Evolutionary conservation across 2,113 vertebrate species (phyloP).

Genomic region (Cynopterus brachyotis): DNA sequence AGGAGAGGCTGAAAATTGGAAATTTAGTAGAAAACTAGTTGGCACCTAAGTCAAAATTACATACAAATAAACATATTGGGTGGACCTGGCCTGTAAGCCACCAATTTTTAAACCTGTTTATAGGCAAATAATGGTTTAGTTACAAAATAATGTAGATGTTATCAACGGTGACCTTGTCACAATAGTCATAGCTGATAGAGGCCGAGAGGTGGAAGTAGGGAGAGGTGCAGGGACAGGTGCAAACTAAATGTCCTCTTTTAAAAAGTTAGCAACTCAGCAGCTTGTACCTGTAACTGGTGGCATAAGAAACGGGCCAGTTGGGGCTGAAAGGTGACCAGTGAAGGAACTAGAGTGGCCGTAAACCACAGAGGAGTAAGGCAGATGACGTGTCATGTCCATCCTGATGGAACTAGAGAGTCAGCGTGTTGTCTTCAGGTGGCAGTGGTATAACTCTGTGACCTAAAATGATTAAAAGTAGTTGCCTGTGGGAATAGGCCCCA

Average conservation of each 20-base stretch:
- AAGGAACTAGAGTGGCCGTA: not conserved
- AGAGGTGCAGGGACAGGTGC: rapidly evolving
- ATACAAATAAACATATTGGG: not conserved
- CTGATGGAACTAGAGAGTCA: not conserved
- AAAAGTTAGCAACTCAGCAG: not conserved
- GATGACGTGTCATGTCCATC: rapidly evolving
- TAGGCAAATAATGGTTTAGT: not conserved
- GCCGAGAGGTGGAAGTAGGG: not conserved
- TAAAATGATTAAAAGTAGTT: rapidly evolving
- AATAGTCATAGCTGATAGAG: not conserved
- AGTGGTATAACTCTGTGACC: too few species aligned
- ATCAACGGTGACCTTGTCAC: too few species aligned
- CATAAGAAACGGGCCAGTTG: rapidly evolving
- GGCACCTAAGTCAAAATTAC: not conserved
- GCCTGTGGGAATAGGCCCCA: not conserved
- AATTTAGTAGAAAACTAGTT: not conserved
- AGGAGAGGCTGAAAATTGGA: not conserved
- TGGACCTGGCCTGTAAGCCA: not conserved
- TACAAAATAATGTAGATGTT: not conserved
- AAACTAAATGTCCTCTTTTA: not conserved
- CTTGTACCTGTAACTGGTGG: not conserved
- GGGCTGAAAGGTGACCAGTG: rapidly evolving
- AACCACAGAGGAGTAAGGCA: rapidly evolving
- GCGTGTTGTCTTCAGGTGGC: rapidly evolving
- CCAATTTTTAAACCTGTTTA: not conserved